Base-by-base conservation (phyloP, 2,113 vertebrate species). In the Rhea americana region DNA sequence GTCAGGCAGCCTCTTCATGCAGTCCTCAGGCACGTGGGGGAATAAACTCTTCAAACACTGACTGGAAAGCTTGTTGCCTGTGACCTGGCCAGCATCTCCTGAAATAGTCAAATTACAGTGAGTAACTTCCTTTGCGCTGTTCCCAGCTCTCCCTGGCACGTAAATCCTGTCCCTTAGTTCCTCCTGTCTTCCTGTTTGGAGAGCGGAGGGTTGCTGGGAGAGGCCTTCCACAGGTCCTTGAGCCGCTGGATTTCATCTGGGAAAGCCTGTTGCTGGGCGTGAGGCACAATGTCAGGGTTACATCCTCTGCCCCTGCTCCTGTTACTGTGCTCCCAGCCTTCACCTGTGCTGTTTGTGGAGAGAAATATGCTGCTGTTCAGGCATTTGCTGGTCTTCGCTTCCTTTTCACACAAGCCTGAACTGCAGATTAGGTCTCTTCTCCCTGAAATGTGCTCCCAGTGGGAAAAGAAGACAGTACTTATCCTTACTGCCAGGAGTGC, bases 81-180 rank as follows among this genome's bases (percentile, higher is more conserved):
- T 97, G 96, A 96, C 93, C 92, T 93, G 85, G 91, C 88, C 93
- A 85, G 80, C 87, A 72, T 94, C 94, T 96, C 96, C 95, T 65
- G 53, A 96, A 98, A 96, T 97, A 96, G 85, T 96, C 90, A 85
- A 25, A 82, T 91, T 58, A 0, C 93, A 73, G 89, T 92, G 89
- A 96, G 93, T 93, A 94, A 85, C 94, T 97, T 97, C 97, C 96
- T 96, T 82, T 97, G 95, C 90, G 50, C 48, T 76, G 74, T 96
- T 93, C 94, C 95, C 92, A 95, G 95, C 93, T 95, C 93, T 80
- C 94, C 94, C 87, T 97, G 94, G 96, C 90, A 96, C 90, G 79
- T 95, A 97, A 95, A 96, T 97, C 96, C 96, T 97, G 95, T 96
- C 87, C 70, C 77, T 76, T n/a, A 93, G 89, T 96, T 96, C 94